A percentile compares a stretch with the other conserved stretches of the same genome.
Evolutionary conservation across 2,113 vertebrate genomes (phyloP).

Genomic region (Takifugu bimaculatus): DNA sequence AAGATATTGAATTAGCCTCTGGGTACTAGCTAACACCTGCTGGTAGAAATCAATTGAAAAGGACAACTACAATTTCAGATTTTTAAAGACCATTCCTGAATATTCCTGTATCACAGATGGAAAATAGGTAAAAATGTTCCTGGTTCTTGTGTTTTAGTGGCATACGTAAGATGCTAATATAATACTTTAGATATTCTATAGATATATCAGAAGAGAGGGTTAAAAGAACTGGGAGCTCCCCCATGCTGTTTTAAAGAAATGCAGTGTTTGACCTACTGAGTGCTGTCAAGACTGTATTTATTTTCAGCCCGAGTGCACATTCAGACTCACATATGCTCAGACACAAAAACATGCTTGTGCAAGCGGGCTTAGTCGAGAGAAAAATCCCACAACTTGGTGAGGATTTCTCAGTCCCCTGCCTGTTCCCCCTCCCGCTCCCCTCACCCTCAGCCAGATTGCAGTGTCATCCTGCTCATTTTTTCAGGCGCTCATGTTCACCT

Average conservation of each 20-base stretch:
- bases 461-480: constrained; percentile 38
- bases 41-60: constrained; percentile 54
- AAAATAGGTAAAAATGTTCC: neutral
- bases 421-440: neutral
- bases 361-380: constrained; percentile 43
- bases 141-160: too few species aligned
- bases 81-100: constrained; percentile 28
- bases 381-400: constrained; percentile 50
- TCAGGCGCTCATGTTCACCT: constrained; percentile 42
- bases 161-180: too few species aligned
- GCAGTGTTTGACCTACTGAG: constrained; percentile 36
- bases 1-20: constrained; percentile 42
- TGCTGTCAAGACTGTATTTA: constrained; percentile 39
- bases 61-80: constrained; percentile 8
- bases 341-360: constrained; percentile 18
- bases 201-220: too few species aligned
- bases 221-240: too few species aligned
- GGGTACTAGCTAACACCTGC: constrained; percentile 29
- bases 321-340: constrained; percentile 13
- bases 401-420: constrained; percentile 42
- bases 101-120: constrained; percentile 8
- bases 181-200: too few species aligned
- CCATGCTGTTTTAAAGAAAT: constrained; percentile 23
- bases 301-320: constrained; percentile 20
- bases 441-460: constrained; percentile 30